phyloP scores from a whole-genome alignment of 64 coral and sea anemone species.

The Dendronephthya gigantea region DNA sequence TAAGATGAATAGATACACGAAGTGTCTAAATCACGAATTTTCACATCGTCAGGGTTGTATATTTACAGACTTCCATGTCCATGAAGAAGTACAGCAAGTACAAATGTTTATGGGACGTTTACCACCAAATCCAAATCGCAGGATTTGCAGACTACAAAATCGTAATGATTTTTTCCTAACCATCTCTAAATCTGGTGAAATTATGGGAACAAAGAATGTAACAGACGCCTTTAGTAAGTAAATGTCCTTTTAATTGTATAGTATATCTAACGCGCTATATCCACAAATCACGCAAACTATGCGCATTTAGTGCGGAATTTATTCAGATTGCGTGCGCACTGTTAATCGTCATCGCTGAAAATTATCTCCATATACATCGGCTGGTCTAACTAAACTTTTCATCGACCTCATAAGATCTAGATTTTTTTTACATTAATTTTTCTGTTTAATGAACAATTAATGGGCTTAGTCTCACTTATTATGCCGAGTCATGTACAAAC shows the following conservation, averaged over 20 bases:
- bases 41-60: slow-evolving; percentile 12
- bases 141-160: slow-evolving; percentile 12
- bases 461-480: not conserved
- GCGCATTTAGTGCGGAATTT: not conserved
- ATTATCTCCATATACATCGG: not conserved
- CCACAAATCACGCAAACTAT: not conserved
- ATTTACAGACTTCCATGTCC: slow-evolving; percentile 14
- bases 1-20: slow-evolving; percentile 5
- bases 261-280: not conserved
- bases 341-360: not conserved
- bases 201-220: not conserved
- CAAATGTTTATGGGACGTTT: not conserved
- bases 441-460: not conserved
- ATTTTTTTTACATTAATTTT: not conserved
- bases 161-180: not conserved
- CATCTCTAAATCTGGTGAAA: not conserved
- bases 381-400: not conserved
- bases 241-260: not conserved
- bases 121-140: not conserved
- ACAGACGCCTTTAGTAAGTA: not conserved
- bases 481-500: not conserved
- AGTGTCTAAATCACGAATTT: not conserved
- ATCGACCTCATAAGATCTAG: not conserved
- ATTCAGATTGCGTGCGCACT: not conserved
- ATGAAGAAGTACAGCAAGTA: not conserved